Evolutionary conservation across 2,113 vertebrate genomes (phyloP), one percentile per base, ranked within the genome.

Genomic region (Scatophagus argus): DNA sequence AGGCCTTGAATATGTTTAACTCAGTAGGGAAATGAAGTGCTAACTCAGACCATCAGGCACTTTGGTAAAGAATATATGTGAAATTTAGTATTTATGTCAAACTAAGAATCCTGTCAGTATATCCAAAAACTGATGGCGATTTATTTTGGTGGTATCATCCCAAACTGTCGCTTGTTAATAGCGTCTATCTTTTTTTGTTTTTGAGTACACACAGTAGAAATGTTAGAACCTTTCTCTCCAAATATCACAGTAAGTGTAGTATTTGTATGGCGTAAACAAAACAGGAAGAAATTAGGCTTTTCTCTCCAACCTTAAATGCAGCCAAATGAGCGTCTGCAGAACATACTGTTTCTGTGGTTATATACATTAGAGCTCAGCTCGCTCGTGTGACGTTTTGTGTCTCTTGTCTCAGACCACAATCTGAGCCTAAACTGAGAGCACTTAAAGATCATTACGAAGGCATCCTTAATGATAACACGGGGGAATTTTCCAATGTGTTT

Each of bases 361-460:
- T 41, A 38, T 36, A 32, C 51, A 54, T 80, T 74, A 52, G 34
- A 67, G 49, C 69, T 39, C 25, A 27, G 71, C 14, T 1, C n/a
- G 54, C 31, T 27, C 62, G 61, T 47, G 31, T 73, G 52, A 54
- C 31, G 2, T 9, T 62, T 39, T 21, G 21, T 2, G 0, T 29
- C 12, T 71, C 43, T 52, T 32, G 34, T 56, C 49, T 74, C 60
- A 3, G 73, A 77, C 85, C 79, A 61, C 81, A 77, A 59, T 66
- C 21, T 32, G 69, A 82, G 69, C 46, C 44, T 27, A 38, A 82
- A 74, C 65, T 44, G 68, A 75, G 46, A 84, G 82, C 84, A 85
- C 87, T 90, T 84, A 81, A 60, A 83, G 60, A 82, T 88, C 80
- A 79, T 88, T 86, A 83, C 61, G 29, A 59, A 67, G 69, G 49